Evolutionary conservation across 2,888 invertebrate species (phyloP).

Genomic region (Ceraclea dissimilis): DNA sequence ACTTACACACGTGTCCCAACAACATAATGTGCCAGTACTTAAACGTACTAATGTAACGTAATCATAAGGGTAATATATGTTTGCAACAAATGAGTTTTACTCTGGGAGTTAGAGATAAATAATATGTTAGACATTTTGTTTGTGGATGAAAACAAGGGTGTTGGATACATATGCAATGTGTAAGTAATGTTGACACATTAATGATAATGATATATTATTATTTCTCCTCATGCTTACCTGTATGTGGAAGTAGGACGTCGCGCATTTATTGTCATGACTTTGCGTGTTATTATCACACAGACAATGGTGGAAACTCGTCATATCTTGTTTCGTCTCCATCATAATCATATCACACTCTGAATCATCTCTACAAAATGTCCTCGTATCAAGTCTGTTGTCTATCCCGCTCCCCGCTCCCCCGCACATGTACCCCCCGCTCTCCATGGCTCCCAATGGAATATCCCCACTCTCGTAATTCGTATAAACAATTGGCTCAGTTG

Average conservation of each 20-base stretch:
- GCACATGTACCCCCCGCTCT: conserved; percentile 35
- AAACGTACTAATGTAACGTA: too few species aligned
- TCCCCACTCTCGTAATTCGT: conserved; percentile 34
- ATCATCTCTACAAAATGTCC: conserved; percentile 28
- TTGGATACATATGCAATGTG: too few species aligned
- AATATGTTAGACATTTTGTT: not conserved
- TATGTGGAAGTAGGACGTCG: conserved; percentile 42
- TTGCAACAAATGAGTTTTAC: too few species aligned
- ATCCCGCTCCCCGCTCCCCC: conserved; percentile 36
- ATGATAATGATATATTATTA: too few species aligned
- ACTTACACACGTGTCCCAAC: too few species aligned
- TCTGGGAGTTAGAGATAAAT: not conserved
- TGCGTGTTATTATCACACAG: conserved; percentile 27
- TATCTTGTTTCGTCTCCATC: conserved; percentile 31
- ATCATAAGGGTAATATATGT: too few species aligned
- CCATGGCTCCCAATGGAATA: conserved; percentile 31
- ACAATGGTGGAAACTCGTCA: conserved; percentile 24
- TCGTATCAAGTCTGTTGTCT: conserved; percentile 11
- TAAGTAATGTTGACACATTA: not conserved
- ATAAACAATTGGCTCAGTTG: conserved; percentile 21
- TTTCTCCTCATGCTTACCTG: conserved; percentile 35
- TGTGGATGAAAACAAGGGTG: not conserved
- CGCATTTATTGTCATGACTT: conserved; percentile 35
- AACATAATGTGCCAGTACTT: too few species aligned
- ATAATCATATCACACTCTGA: conserved; percentile 38